Percentiles rank a stretch among this genome's conserved stretches.
Evolutionary conservation across 1,140 invertebrate genomes (phyloP).

Genomic region (Brachionus calyciflorus): DNA sequence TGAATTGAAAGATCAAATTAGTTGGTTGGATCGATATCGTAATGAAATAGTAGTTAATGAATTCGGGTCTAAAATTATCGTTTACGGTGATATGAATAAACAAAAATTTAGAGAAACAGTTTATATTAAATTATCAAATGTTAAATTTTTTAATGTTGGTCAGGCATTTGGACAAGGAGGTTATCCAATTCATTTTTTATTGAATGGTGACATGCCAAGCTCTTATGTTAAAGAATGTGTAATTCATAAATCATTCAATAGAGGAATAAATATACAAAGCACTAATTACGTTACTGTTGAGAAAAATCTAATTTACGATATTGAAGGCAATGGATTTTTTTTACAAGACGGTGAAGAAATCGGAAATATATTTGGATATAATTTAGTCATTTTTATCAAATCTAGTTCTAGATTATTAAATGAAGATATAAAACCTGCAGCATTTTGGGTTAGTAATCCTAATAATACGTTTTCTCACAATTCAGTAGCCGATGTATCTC

Average conservation of each 20-base stretch:
- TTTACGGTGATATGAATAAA: slow-evolving; percentile 49
- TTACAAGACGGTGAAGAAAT: slow-evolving; percentile 58
- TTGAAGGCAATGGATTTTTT: slow-evolving; percentile 57
- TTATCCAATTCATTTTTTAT: slow-evolving; percentile 59
- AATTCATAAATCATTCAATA: slow-evolving; percentile 57
- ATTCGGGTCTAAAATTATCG: slow-evolving; percentile 56
- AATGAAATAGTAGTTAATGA: slow-evolving; percentile 55
- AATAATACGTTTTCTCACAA: slow-evolving; percentile 56
- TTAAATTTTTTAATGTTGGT: slow-evolving; percentile 51
- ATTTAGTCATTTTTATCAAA: slow-evolving; percentile 55
- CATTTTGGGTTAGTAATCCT: slow-evolving; percentile 56
- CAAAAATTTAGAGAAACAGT: background rate
- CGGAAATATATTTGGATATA: slow-evolving; percentile 54
- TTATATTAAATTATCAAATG: slow-evolving; percentile 21
- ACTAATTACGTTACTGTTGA: slow-evolving; percentile 47
- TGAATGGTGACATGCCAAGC: slow-evolving; percentile 53
- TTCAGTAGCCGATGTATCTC: slow-evolving; percentile 54
- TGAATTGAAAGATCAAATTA: slow-evolving; percentile 55
- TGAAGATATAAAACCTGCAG: slow-evolving; percentile 57
- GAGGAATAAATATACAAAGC: slow-evolving; percentile 59
- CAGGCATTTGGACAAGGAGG: slow-evolving; percentile 58
- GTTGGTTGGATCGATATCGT: slow-evolving; percentile 55
- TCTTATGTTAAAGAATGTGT: slow-evolving; percentile 55
- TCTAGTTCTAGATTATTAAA: slow-evolving; percentile 56
- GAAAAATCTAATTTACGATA: slow-evolving; percentile 51